Conservation (phyloP, 2,888 invertebrate genomes). For the Macrophya alboannulata region DNA sequence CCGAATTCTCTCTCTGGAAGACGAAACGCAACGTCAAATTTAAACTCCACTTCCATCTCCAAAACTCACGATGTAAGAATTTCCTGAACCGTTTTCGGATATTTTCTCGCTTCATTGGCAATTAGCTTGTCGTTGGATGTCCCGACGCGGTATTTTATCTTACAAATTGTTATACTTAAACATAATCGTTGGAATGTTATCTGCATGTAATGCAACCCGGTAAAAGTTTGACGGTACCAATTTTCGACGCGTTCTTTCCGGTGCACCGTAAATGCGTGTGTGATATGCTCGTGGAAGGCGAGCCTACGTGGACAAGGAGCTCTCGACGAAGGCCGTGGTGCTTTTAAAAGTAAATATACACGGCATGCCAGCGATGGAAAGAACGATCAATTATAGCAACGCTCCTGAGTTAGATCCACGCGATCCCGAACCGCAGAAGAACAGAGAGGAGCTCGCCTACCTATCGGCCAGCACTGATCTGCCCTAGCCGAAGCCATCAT, state of each 20-base stretch:
- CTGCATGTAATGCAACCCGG: neutral
- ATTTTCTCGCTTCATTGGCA: too few relatives aligned
- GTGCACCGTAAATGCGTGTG: neutral
- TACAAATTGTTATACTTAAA: too few relatives aligned
- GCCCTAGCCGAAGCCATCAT: constrained; percentile 49
- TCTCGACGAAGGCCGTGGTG: neutral
- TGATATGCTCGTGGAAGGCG: neutral
- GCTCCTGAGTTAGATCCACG: constrained; percentile 52
- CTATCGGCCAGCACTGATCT: constrained; percentile 43
- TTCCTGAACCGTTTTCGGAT: too few relatives aligned
- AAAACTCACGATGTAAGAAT: neutral
- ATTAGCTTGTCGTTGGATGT: too few relatives aligned
- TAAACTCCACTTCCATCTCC: too few relatives aligned
- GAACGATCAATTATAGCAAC: constrained; percentile 52
- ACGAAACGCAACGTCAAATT: neutral
- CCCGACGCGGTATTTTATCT: too few relatives aligned
- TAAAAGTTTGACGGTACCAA: constrained; percentile 21
- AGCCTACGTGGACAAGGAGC: constrained; percentile 7
- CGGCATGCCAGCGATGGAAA: constrained; percentile 41
- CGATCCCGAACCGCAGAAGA: constrained; percentile 45
- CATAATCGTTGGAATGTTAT: too few relatives aligned
- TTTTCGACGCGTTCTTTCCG: constrained; percentile 20
- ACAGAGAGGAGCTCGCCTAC: constrained; percentile 36
- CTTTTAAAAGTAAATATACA: constrained; percentile 47
- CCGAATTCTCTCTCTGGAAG: neutral